A percentile compares a stretch with the other conserved stretches of the same genome.
Conservation (phyloP, 2,888 invertebrate species). For the Syrista parreyssii region DNA sequence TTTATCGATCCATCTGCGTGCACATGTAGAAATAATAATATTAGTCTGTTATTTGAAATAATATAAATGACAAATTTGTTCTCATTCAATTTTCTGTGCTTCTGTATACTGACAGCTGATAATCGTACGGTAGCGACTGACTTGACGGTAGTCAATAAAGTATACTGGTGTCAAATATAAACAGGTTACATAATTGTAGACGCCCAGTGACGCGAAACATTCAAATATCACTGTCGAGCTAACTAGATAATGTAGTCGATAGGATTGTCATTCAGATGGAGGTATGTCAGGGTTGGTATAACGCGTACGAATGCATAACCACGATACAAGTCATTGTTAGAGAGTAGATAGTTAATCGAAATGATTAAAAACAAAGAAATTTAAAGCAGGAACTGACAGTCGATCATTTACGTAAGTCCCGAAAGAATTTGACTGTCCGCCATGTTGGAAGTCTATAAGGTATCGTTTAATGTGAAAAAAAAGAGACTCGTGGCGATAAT, state of each 20-base stretch:
- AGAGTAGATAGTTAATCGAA: not conserved
- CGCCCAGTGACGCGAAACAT: constrained; percentile 5
- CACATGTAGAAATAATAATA: not conserved
- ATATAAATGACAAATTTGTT: no score
- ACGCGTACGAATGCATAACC: not conserved
- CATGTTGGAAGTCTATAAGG: not conserved
- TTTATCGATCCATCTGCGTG: not conserved
- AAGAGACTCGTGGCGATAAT: not conserved
- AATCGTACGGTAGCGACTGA: not conserved
- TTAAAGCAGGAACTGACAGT: not conserved
- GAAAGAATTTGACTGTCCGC: not conserved
- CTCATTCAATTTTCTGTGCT: not conserved
- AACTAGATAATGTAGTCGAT: constrained; percentile 7
- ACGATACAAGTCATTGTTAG: not conserved
- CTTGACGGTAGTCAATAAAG: not conserved
- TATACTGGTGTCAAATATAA: not conserved
- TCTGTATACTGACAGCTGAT: not conserved
- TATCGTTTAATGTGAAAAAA: not conserved
- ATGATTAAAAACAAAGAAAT: not conserved
- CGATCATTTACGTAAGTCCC: not conserved
- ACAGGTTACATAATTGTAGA: not conserved
- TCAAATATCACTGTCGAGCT: constrained; percentile 1
- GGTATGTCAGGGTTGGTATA: not conserved
- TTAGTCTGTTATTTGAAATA: not conserved
- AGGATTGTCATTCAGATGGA: not conserved